Evolutionary conservation across 2,113 vertebrate genomes (phyloP).

Genomic region (Ancistrus triradiatus): DNA sequence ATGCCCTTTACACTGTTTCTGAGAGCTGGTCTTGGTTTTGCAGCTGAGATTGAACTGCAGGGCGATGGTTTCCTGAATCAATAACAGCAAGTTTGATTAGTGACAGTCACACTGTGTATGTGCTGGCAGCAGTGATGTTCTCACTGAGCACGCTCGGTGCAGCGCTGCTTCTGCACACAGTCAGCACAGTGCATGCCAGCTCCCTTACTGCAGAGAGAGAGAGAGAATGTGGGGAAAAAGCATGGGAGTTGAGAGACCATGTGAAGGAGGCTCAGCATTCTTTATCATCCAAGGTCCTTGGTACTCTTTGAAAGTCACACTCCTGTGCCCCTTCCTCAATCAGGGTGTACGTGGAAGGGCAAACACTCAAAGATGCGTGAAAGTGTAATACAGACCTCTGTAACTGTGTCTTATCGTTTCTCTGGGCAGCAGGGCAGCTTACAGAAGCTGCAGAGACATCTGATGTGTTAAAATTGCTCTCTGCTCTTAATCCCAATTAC

Average conservation of each 20-base stretch:
- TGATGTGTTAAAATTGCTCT: slow-evolving; percentile 8
- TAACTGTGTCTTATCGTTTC: slow-evolving; percentile 11
- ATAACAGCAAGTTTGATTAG: slow-evolving; percentile 3
- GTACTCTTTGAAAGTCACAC: slow-evolving; percentile 16
- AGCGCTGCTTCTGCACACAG: slow-evolving; percentile 2
- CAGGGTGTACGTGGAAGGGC: slow-evolving; percentile 8
- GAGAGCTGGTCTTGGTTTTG: background rate
- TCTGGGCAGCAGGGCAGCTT: background rate
- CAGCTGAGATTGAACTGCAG: background rate
- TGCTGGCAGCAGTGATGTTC: background rate
- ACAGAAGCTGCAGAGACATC: background rate
- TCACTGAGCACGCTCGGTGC: background rate
- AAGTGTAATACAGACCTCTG: slow-evolving; percentile 7
- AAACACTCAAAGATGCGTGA: slow-evolving; percentile 28
- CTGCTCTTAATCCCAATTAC: slow-evolving; percentile 35
- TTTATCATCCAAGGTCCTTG: slow-evolving; percentile 33
- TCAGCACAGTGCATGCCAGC: slow-evolving; percentile 17
- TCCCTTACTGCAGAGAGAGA: slow-evolving; percentile 6
- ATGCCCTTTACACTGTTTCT: background rate
- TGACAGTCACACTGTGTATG: slow-evolving; percentile 3
- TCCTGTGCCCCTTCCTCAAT: background rate
- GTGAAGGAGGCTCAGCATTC: slow-evolving; percentile 1
- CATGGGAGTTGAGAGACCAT: background rate
- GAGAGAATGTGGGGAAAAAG: background rate
- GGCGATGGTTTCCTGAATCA: slow-evolving; percentile 2